phyloP scores from a whole-genome alignment of 2,113 vertebrate genomes.

The Cebidichthys violaceus region DNA sequence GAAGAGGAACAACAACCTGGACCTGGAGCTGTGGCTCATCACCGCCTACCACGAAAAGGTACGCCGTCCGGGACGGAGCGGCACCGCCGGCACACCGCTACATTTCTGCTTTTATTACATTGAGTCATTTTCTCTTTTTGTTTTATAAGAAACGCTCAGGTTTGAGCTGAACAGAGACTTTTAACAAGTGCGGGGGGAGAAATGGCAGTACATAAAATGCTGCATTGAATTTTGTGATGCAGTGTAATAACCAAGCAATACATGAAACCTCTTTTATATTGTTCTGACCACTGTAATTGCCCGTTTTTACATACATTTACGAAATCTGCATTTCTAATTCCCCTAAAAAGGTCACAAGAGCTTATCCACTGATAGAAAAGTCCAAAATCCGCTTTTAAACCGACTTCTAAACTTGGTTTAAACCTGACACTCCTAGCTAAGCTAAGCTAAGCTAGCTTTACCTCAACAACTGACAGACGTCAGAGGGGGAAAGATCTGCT shows the following conservation, averaged over 20 bases:
- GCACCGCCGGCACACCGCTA: too few species aligned
- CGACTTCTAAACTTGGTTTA: not conserved
- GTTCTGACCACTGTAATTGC: not conserved
- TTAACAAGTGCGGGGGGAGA: not conserved
- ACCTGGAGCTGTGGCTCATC: constrained; percentile 97
- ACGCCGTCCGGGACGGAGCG: not conserved
- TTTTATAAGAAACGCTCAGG: not conserved
- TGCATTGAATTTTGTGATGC: not conserved
- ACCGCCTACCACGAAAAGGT: constrained; percentile 97
- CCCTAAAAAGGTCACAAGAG: not conserved
- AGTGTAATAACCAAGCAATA: not conserved
- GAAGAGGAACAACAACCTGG: constrained; percentile 94
- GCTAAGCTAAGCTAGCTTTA: not conserved
- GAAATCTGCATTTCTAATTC: not conserved
- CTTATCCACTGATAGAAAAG: not conserved
- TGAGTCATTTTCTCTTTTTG: not conserved
- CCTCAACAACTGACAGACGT: not conserved
- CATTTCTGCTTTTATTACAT: not conserved
- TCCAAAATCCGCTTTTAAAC: not conserved
- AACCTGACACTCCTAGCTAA: not conserved
- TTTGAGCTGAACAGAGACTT: not conserved
- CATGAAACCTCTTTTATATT: not conserved
- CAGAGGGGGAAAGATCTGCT: not conserved
- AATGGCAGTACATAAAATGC: not conserved
- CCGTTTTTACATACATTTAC: not conserved